Evolutionary conservation across 2,888 invertebrate species (phyloP).

Genomic region (Epsilonema sp.): DNA sequence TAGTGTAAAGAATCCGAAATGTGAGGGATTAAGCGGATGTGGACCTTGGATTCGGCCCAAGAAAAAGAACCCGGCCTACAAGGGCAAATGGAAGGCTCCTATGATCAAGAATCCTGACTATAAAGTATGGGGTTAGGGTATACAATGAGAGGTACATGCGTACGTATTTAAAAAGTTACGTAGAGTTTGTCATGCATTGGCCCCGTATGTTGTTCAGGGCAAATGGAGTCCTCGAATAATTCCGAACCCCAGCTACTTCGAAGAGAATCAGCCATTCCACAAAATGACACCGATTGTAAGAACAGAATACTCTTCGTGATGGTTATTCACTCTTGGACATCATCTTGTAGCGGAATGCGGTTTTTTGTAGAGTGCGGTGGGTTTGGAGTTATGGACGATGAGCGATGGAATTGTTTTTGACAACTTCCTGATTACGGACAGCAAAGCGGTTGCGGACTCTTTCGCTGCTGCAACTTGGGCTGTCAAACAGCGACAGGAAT

Average conservation of each 20-base stretch:
- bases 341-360: too few relatives aligned
- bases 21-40: slow-evolving; percentile 60
- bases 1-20: slow-evolving; percentile 51
- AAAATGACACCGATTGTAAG: slow-evolving; percentile 70
- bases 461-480: slow-evolving; percentile 67
- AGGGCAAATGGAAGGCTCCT: slow-evolving; percentile 75
- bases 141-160: too few relatives aligned
- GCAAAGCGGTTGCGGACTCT: slow-evolving; percentile 48
- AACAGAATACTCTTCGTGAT: too few relatives aligned
- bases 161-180: too few relatives aligned
- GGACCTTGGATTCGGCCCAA: slow-evolving; percentile 67
- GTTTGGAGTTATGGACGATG: slow-evolving; percentile 97
- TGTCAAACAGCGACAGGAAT: slow-evolving; percentile 43
- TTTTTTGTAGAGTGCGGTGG: slow-evolving; percentile 55
- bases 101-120: slow-evolving; percentile 38
- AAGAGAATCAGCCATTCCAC: slow-evolving; percentile 69
- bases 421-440: slow-evolving; percentile 75
- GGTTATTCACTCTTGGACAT: too few relatives aligned
- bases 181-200: too few relatives aligned
- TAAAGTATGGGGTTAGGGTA: slow-evolving; percentile 30
- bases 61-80: slow-evolving; percentile 73
- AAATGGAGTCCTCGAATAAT: slow-evolving; percentile 47
- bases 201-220: slow-evolving; percentile 29
- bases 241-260: slow-evolving; percentile 75
- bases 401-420: slow-evolving; percentile 80